phyloP scores from a whole-genome alignment of 2,113 vertebrate species.

The Hypanus sabinus region DNA sequence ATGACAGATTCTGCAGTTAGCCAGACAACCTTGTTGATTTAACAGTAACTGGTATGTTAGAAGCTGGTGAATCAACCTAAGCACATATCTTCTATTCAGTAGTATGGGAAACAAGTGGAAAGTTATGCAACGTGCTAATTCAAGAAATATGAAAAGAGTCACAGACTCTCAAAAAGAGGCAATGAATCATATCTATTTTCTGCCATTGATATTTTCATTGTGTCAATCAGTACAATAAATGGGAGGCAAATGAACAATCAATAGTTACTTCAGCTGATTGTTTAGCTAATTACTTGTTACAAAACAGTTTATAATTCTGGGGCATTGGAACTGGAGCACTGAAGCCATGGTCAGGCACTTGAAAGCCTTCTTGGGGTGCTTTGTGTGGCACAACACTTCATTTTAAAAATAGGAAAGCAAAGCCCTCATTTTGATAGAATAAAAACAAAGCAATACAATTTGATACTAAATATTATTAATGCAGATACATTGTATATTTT shows the following conservation, averaged over 20 bases:
- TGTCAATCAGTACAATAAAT: not conserved
- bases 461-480: too few species aligned
- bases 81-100: not conserved
- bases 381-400: too few species aligned
- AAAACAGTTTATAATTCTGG: not conserved
- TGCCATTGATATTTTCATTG: not conserved
- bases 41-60: not conserved
- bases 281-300: not conserved
- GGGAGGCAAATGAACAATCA: not conserved
- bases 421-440: too few species aligned
- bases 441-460: too few species aligned
- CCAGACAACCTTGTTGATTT: not conserved
- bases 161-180: too few species aligned
- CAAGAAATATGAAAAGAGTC: too few species aligned
- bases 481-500: too few species aligned
- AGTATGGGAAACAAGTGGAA: not conserved
- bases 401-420: too few species aligned
- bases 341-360: too few species aligned
- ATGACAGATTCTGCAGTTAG: not conserved
- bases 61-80: not conserved
- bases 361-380: too few species aligned
- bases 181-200: not conserved
- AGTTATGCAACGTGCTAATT: not conserved
- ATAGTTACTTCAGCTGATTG: not conserved
- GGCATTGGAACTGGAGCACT: too few species aligned